Percentiles rank a stretch among this genome's conserved stretches.
Evolutionary conservation across 2,888 invertebrate species (phyloP).

Genomic region (Dryobotodes eremita): DNA sequence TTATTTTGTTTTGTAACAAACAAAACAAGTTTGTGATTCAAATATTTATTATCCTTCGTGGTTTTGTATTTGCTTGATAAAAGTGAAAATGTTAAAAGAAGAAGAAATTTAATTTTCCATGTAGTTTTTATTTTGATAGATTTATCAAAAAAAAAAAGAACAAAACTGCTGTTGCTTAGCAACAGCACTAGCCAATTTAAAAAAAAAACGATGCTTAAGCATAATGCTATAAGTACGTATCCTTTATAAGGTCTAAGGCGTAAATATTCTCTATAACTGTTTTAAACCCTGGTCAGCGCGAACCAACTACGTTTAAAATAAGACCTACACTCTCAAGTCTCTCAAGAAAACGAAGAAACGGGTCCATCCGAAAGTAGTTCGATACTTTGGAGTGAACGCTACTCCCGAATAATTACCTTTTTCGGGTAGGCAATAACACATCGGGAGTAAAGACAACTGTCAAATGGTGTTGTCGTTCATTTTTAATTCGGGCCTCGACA

Average conservation of each 20-base stretch:
- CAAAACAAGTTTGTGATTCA: constrained; percentile 27
- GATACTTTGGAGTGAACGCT: too few species aligned
- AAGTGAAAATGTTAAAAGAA: not conserved
- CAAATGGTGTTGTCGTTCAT: too few species aligned
- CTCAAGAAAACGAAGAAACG: too few species aligned
- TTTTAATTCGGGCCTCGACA: too few species aligned
- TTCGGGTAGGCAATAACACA: too few species aligned
- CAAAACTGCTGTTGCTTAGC: too few species aligned
- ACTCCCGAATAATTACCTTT: too few species aligned
- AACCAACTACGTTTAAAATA: constrained; percentile 24
- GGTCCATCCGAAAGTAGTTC: too few species aligned
- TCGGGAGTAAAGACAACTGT: too few species aligned
- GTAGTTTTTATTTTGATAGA: not conserved
- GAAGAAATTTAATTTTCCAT: not conserved
- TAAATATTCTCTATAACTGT: constrained; percentile 1
- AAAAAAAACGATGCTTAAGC: too few species aligned
- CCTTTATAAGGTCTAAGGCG: not conserved
- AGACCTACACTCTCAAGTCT: not conserved
- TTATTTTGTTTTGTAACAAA: constrained; percentile 45
- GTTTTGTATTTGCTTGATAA: constrained; percentile 18
- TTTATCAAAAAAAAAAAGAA: too few species aligned
- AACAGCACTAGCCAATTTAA: not conserved
- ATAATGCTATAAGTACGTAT: too few species aligned
- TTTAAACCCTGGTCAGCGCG: not conserved
- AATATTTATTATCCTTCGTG: constrained; percentile 9